Conservation (phyloP, 2,888 invertebrate species). For the Dynastes maya region DNA sequence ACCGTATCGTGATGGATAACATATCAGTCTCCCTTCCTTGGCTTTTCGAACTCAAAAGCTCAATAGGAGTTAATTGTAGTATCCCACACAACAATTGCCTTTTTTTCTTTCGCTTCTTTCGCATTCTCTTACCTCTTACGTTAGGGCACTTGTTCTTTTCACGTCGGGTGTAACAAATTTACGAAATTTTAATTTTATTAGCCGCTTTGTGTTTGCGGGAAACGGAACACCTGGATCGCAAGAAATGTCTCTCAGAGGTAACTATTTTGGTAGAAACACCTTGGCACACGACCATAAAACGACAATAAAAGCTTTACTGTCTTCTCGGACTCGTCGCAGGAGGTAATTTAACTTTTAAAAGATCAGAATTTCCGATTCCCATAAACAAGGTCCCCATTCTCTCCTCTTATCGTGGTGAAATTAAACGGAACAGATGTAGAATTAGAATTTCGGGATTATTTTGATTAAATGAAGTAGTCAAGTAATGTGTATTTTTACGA, state of each 20-base stretch:
- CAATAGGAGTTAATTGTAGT: conserved; percentile 45
- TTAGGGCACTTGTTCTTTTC: conserved; percentile 20
- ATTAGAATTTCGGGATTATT: neutral
- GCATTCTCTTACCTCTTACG: neutral
- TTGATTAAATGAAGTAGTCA: neutral
- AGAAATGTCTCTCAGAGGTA: conserved; percentile 23
- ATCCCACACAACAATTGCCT: conserved; percentile 37
- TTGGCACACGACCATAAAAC: conserved; percentile 44
- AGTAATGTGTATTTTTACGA: neutral
- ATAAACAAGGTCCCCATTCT: neutral
- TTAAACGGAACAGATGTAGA: conserved; percentile 29
- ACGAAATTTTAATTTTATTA: conserved; percentile 51
- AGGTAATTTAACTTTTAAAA: conserved; percentile 29
- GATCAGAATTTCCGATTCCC: conserved; percentile 39
- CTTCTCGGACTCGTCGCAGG: conserved; percentile 11
- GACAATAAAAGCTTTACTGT: conserved; percentile 38
- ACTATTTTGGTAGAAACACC: conserved; percentile 35
- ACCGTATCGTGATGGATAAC: conserved; percentile 19
- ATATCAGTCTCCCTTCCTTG: conserved; percentile 22
- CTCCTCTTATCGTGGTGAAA: conserved; percentile 23
- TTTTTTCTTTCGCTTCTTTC: neutral
- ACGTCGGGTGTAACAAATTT: conserved; percentile 48
- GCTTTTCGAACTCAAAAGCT: neutral
- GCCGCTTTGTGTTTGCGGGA: conserved; percentile 19
- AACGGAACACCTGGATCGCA: conserved; percentile 22